These are phyloP conservation scores for Ceuthmochares aereus DNA, from an alignment of 2,113 vertebrate species.

Conservation along the genomic window DNA sequence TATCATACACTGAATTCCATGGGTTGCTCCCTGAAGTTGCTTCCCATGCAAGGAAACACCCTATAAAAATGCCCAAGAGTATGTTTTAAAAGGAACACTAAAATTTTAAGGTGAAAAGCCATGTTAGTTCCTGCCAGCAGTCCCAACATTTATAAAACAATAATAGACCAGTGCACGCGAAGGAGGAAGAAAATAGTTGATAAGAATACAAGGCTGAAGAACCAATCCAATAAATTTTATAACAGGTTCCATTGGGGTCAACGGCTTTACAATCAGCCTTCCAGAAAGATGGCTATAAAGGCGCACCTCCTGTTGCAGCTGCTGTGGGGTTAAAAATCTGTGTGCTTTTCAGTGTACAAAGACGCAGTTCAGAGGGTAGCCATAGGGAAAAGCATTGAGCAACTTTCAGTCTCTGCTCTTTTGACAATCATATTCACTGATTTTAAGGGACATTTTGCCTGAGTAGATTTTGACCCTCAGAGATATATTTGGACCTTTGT, in stretches of 20 bases:
- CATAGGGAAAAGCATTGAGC: not conserved
- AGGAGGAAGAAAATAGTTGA: not conserved
- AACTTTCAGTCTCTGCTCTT: not conserved
- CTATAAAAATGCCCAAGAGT: slow-evolving; percentile 46
- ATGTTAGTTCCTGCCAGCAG: slow-evolving; percentile 52
- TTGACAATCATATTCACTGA: not conserved
- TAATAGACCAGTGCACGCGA: slow-evolving; percentile 29
- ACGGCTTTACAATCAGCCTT: not conserved
- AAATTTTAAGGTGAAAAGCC: slow-evolving; percentile 43
- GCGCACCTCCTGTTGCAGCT: not conserved
- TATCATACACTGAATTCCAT: slow-evolving; percentile 56
- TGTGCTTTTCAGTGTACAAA: not conserved
- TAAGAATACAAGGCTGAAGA: not conserved
- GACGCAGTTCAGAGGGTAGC: not conserved
- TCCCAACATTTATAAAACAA: slow-evolving; percentile 42
- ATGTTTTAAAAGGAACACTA: slow-evolving; percentile 55
- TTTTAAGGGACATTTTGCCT: slow-evolving; percentile 44
- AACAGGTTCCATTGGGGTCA: not conserved
- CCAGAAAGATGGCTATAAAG: not conserved
- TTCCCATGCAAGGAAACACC: slow-evolving; percentile 13
- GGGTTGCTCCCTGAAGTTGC: slow-evolving; percentile 57
- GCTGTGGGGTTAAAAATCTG: not conserved
- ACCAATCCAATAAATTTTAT: not conserved
- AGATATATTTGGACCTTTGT: not conserved
- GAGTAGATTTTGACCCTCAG: slow-evolving; percentile 22